Base-by-base conservation (phyloP, 1,140 invertebrate species). In the Heliconius himera region DNA sequence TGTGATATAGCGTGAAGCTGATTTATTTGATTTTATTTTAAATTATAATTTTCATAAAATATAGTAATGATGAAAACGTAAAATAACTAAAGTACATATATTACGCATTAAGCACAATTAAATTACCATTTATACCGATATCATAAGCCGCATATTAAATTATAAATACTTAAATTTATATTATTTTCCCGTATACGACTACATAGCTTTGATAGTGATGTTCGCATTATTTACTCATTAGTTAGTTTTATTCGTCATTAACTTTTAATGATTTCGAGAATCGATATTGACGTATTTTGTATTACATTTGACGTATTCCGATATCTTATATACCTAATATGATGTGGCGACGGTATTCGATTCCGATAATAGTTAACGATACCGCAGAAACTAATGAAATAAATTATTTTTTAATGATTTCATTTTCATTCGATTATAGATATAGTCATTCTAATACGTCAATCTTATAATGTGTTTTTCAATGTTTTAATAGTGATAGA, bases 201-300 rank as follows among this genome's bases (percentile, higher is more conserved):
- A 66, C 60, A 54, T 26, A 26, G 54, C 18, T 51, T 20, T 8
- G 13, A 9, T n/a, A 56, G 60, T 66, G 60, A 66, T 66, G 60
- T 29, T 16, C 60, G 60, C 11, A 29, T 66, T 66, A 66, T 13
- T 29, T 66, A 66, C 2, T 66, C 60, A 66, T 66, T 66, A 66
- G 22, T 66, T 29, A 66, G n/a, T 29, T 26, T 66, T 66, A 66
- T 66, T 66, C 60, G 11, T 66, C 26, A 66, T 66, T 66, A 66
- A 66, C 22, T 66, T 66, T 66, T 66, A 66, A 66, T 66, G 60
- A 66, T 66, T 66, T 66, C 11, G 20, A 66, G 60, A 66, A 66
- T 66, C 60, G 22, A 66, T 66, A 66, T 16, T 66, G 60, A 66
- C 60, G 60, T n/a, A 66, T 9, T 66, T 66, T 22, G 60, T 66